Evolutionary conservation across 2,888 invertebrate species (phyloP).

Genomic region (Cheilosia variabilis): DNA sequence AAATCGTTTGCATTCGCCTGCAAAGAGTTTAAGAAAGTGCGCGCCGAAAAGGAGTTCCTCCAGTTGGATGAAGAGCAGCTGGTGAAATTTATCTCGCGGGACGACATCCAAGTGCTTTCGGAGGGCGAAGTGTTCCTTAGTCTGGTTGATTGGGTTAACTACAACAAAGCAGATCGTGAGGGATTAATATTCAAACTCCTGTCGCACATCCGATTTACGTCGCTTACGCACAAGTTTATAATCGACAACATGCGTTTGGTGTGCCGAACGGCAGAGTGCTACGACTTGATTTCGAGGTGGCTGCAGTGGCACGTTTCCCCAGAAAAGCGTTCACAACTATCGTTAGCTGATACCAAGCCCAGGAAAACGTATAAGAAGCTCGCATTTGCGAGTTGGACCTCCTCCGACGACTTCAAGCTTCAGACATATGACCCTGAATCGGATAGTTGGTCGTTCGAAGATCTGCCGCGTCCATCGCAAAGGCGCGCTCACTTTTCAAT

Average conservation of each 20-base stretch:
- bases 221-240: conserved; percentile 2
- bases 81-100: neutral
- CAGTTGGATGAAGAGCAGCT: neutral
- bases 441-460: neutral
- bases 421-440: neutral
- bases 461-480: neutral
- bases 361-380: neutral
- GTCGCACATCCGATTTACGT: neutral
- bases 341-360: neutral
- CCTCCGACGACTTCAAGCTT: neutral
- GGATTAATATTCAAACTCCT: neutral
- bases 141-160: conserved; percentile 2
- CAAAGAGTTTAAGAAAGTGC: conserved; percentile 1
- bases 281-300: neutral
- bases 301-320: neutral
- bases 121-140: conserved; percentile 20
- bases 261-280: neutral
- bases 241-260: neutral
- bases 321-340: neutral
- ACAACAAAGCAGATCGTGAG: neutral
- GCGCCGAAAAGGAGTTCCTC: conserved; percentile 1
- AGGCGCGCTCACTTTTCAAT: neutral
- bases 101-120: neutral
- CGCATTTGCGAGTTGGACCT: neutral
- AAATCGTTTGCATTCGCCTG: neutral